Evolutionary conservation across 2,113 vertebrate genomes (phyloP).

Genomic region (Cranoglanis bouderius): DNA sequence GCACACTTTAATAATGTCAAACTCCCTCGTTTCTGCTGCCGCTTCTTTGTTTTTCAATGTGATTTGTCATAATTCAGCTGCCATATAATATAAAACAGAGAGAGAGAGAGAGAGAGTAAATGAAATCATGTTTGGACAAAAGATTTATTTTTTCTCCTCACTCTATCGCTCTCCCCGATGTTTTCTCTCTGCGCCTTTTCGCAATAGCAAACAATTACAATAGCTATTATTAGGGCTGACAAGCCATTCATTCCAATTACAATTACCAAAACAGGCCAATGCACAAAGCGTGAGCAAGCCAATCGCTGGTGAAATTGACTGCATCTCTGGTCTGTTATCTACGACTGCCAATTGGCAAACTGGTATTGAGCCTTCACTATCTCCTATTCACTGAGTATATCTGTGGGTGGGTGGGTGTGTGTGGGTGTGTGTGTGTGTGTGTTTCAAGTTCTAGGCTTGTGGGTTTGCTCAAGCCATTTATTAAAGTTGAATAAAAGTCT

Average conservation of each 20-base stretch:
- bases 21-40: background rate
- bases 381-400: conserved; percentile 23
- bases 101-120: conserved; percentile 35
- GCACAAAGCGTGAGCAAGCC: conserved; percentile 59
- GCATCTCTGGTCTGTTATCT: conserved; percentile 62
- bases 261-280: conserved; percentile 57
- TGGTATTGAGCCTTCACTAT: conserved; percentile 41
- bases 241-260: conserved; percentile 77
- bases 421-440: background rate
- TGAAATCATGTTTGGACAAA: conserved; percentile 53
- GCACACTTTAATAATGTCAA: conserved; percentile 11
- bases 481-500: conserved; percentile 21
- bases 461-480: conserved; percentile 11
- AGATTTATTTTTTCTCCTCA: conserved; percentile 48
- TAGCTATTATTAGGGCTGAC: conserved; percentile 68
- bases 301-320: conserved; percentile 72
- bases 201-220: conserved; percentile 56
- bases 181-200: conserved; percentile 36
- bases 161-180: background rate
- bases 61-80: conserved; percentile 10
- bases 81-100: conserved; percentile 15
- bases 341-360: conserved; percentile 63
- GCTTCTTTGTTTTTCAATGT: conserved; percentile 4
- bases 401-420: conserved; percentile 7
- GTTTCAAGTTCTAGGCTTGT: background rate